Percentiles rank a stretch among this genome's conserved stretches.
Evolutionary conservation across 2,797 vertebrate genomes (phyloP).

Genomic region (Hypotaenidia okinawae): DNA sequence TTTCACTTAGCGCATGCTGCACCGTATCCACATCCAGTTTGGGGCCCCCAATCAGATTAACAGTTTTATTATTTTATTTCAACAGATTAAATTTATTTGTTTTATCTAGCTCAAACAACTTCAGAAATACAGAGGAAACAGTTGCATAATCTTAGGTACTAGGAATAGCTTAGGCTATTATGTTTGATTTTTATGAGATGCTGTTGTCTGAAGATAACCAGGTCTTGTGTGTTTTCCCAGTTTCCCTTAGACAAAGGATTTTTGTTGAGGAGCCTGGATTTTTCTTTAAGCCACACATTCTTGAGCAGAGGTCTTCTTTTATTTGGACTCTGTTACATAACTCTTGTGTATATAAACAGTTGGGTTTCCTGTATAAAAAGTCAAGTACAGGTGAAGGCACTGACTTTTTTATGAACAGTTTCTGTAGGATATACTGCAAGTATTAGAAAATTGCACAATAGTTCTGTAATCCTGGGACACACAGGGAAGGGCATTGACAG

Average conservation of each 20-base stretch:
- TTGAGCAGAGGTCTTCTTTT: not conserved
- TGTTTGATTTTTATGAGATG: not conserved
- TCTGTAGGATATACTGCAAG: not conserved
- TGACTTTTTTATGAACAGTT: not conserved
- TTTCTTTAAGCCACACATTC: not conserved
- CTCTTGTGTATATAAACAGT: not conserved
- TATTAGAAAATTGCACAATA: not conserved
- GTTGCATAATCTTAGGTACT: not conserved
- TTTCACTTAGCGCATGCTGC: not conserved
- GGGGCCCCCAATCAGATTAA: not conserved
- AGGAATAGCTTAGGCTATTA: not conserved
- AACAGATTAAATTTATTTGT: not conserved
- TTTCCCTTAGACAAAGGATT: not conserved
- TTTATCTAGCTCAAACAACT: not conserved
- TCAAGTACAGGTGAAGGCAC: not conserved
- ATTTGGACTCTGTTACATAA: not conserved
- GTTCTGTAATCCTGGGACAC: not conserved
- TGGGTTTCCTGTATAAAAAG: not conserved
- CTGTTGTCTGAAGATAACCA: not conserved
- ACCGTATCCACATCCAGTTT: not conserved
- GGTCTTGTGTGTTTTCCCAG: not conserved
- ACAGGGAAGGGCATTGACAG: not conserved
- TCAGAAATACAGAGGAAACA: not conserved
- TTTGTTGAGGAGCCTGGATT: not conserved
- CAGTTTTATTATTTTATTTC: not conserved